Base-by-base conservation (phyloP, 2,888 invertebrate genomes). In the Pyrrhia umbra region DNA sequence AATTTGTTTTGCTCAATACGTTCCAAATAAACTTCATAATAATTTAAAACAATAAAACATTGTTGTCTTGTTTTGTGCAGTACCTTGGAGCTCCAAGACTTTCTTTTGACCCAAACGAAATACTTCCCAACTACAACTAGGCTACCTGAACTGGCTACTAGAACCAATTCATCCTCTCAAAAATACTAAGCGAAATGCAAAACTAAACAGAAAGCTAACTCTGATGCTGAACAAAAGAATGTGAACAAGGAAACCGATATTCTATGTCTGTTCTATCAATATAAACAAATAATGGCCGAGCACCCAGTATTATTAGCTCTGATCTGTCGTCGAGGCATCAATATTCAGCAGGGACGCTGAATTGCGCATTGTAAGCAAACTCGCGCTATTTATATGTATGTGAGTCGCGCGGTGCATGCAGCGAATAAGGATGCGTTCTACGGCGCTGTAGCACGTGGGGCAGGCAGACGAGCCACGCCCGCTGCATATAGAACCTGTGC, bases 21-120 rank as follows among this genome's bases (percentile, higher is more conserved):
- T 67, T 80, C 65, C 47, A 80, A 80, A 77, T 80, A 73, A 80
- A 73, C 79, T 49, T 69, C 69, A 47, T 54, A 61, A 55, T 67
- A 75, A 64, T 79, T 77, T 71, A 77, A 75, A 79, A 75, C 75
- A 79, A 68, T 55, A 47, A 57, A 54, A 67, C 79, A 68, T 73
- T 64, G 77, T 79, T 70, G 62, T 45, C 10, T 20, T 18, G 30
- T 46, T 34, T 25, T 42, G 49, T 13, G 1, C 16, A 50, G 43
- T 58, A n/a, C n/a, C n/a, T n/a, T n/a, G n/a, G n/a, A n/a, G n/a
- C n/a, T n/a, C n/a, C n/a, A n/a, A n/a, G n/a, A n/a, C n/a, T n/a
- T n/a, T n/a, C n/a, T n/a, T n/a, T n/a, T n/a, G n/a, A n/a, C n/a
- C n/a, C n/a, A n/a, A n/a, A n/a, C n/a, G n/a, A n/a, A n/a, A n/a